Evolutionary conservation across 2,113 vertebrate species (phyloP), one percentile per base, ranked within the genome.

Genomic region (Erinaceus europaeus): DNA sequence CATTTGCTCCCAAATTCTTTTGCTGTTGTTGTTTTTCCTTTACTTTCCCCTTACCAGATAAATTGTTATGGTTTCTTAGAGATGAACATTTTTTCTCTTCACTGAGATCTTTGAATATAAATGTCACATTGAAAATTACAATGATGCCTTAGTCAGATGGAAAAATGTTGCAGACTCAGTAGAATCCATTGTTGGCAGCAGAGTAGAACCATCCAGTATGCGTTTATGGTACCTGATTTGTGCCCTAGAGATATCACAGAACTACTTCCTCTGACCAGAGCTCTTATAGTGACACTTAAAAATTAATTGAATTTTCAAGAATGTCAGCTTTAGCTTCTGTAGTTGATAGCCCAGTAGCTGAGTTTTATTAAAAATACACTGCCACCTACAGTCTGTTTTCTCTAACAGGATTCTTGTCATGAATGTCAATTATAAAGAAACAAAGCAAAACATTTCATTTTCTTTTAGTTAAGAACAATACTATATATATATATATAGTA

Each of bases 231-330:
- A 76, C 90, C 73, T 72, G 86, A 90, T 78, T 94, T 21, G 1
- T 86, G 86, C 86, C 77, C 92, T 59, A 40, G 81, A 88, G 80
- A 71, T 57, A 90, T 62, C 38, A 38, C 62, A 83, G 71, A 72
- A 34, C 77, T 76, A 1, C 81, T 69, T 78, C 74, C 53, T 88
- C 82, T 93, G 85, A 85, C 65, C 91, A 88, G 59, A 88, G 64
- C 52, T 92, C 83, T 94, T 94, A 21, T 25, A 53, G 71, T 68
- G 74, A 64, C 81, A 64, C 72, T 94, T 95, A 85, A 94, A 94
- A 93, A 88, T 92, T 91, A 91, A 95, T 91, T 92, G 73, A 86
- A 89, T 14, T 3, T 81, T 92, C 83, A 84, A 90, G 84, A 94
- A 69, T 81, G 75, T 86, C 48, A 84, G 59, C 88, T 92, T 92